Evolutionary conservation across 2,113 vertebrate genomes (phyloP).

Genomic region (Labrus mixtus): DNA sequence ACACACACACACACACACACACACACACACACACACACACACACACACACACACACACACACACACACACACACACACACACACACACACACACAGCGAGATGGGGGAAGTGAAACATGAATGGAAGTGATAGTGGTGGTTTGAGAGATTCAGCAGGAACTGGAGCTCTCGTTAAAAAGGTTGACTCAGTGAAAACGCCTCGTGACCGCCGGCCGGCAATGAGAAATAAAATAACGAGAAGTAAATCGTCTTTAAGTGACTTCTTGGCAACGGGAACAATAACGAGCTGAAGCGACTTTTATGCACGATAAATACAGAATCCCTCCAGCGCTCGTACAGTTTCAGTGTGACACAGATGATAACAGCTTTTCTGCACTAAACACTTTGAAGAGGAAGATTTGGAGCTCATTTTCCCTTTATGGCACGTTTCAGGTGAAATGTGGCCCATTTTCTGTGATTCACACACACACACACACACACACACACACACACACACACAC

Average conservation of each 20-base stretch:
- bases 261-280: constrained; percentile 20
- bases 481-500: too few species aligned
- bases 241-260: constrained; percentile 32
- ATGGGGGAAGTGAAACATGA: constrained; percentile 64
- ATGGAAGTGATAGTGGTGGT: constrained; percentile 63
- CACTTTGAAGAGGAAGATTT: background rate
- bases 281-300: background rate
- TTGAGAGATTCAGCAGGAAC: constrained; percentile 73
- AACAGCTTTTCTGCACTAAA: constrained; percentile 11
- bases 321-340: background rate
- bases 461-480: background rate
- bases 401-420: constrained; percentile 31
- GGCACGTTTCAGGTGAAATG: constrained; percentile 23
- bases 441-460: constrained; percentile 14
- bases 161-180: constrained; percentile 54
- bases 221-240: constrained; percentile 41
- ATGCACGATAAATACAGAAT: background rate
- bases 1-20: constrained; percentile 28
- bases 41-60: constrained; percentile 24
- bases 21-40: constrained; percentile 31
- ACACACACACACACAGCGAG: constrained; percentile 23
- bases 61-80: constrained; percentile 28
- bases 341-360: constrained; percentile 13
- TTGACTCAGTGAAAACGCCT: constrained; percentile 64
- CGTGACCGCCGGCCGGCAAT: constrained; percentile 38